Conservation (phyloP, 2,797 vertebrate species). For the Pitangus sulphuratus region DNA sequence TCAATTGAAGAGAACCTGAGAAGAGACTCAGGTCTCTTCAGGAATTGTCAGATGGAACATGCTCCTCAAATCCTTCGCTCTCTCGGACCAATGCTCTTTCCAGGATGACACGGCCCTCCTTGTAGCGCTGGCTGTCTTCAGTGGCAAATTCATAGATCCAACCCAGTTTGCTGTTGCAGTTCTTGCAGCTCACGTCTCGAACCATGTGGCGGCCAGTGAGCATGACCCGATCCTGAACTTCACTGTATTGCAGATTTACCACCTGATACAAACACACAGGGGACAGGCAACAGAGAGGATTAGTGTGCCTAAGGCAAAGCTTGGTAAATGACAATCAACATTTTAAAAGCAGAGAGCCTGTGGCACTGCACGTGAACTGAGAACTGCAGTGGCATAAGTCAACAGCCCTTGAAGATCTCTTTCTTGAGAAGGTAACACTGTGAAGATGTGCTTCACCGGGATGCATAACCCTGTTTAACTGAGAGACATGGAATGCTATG, state of each 20-base stretch:
- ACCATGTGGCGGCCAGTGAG: slow-evolving; percentile 98
- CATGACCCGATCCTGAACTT: slow-evolving; percentile 98
- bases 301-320: neutral
- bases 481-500: neutral
- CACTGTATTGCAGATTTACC: slow-evolving; percentile 97
- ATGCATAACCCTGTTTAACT: neutral
- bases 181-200: slow-evolving; percentile 97
- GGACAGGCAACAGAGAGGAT: neutral
- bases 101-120: slow-evolving; percentile 96
- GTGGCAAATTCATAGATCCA: slow-evolving; percentile 99
- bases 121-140: slow-evolving; percentile 98
- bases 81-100: slow-evolving; percentile 94
- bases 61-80: slow-evolving; percentile 98
- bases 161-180: slow-evolving; percentile 98
- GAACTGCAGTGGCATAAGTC: neutral
- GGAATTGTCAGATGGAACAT: slow-evolving; percentile 94
- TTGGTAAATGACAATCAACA: neutral
- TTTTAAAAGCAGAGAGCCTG: neutral
- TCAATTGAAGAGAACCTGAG: slow-evolving; percentile 72
- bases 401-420: neutral
- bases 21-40: slow-evolving; percentile 76
- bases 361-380: neutral
- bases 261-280: slow-evolving; percentile 78
- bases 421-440: neutral
- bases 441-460: neutral